A percentile compares a stretch with the other conserved stretches of the same genome.
These are phyloP conservation scores for Alviniconcha strummeri DNA, from an alignment of 2,888 invertebrate genomes.

Conservation along the genomic window DNA sequence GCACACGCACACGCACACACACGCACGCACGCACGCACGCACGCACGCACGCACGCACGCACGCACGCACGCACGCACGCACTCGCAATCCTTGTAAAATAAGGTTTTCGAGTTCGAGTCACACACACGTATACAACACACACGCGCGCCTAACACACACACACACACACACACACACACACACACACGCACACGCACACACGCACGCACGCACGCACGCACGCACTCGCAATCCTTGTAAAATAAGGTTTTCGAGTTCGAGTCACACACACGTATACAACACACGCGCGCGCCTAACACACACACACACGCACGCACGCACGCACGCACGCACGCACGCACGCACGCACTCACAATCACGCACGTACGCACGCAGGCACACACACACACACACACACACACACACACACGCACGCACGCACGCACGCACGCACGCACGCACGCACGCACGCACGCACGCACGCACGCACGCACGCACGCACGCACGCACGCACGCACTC, in stretches of 20 bases:
- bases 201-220: not conserved
- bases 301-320: not conserved
- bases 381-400: not conserved
- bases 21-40: not conserved
- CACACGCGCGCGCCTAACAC: no score
- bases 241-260: no score
- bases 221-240: not conserved
- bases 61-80: no score
- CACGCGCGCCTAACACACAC: no score
- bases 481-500: no score
- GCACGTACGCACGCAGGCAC: not conserved
- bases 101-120: no score
- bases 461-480: not conserved
- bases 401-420: not conserved
- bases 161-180: no score
- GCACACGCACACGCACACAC: not conserved
- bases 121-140: no score
- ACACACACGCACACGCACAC: not conserved
- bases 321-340: constrained; percentile 2
- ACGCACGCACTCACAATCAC: constrained; percentile 2
- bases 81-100: no score
- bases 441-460: not conserved
- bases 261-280: constrained; percentile 8
- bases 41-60: no score
- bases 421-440: not conserved